A percentile compares a stretch with the other conserved stretches of the same genome.
These are phyloP conservation scores for Enteromius treurensis DNA, from an alignment of 2,797 vertebrate species.

Conservation along the genomic window DNA sequence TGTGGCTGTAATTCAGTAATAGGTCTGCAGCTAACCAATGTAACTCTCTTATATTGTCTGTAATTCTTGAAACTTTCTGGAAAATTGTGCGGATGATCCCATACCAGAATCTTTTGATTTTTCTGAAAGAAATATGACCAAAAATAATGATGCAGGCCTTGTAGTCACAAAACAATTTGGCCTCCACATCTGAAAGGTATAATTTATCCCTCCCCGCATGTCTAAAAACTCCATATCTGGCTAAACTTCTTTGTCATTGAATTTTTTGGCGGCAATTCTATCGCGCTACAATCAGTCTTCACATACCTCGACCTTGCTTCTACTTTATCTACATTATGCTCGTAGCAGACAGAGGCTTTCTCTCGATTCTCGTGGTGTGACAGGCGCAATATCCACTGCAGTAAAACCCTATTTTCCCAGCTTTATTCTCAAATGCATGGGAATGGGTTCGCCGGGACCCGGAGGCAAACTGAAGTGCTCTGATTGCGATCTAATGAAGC, in stretches of 20 bases:
- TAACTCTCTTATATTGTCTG: constrained; percentile 21
- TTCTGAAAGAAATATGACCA: neutral
- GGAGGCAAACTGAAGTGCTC: constrained; percentile 52
- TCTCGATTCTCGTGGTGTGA: constrained; percentile 27
- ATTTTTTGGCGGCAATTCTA: constrained; percentile 11
- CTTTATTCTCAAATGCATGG: constrained; percentile 53
- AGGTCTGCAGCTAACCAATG: constrained; percentile 22
- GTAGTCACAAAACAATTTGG: neutral
- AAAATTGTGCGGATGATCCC: neutral
- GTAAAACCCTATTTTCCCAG: constrained; percentile 53
- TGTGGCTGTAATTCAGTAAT: constrained; percentile 35
- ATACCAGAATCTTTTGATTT: neutral
- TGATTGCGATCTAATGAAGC: constrained; percentile 61
- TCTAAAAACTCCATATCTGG: constrained; percentile 18
- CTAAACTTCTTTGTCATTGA: constrained; percentile 13
- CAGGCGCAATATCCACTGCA: constrained; percentile 49
- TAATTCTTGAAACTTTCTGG: neutral
- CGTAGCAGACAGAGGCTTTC: constrained; percentile 43
- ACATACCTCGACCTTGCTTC: constrained; percentile 30
- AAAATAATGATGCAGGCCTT: constrained; percentile 21
- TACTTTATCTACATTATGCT: constrained; percentile 55
- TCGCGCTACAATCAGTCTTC: constrained; percentile 37
- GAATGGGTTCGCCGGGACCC: constrained; percentile 53
- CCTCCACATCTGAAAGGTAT: neutral
- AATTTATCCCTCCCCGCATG: neutral